These are phyloP conservation scores for Philantomba maxwellii DNA, from an alignment of 2,113 vertebrate species.

Conservation along the genomic window DNA sequence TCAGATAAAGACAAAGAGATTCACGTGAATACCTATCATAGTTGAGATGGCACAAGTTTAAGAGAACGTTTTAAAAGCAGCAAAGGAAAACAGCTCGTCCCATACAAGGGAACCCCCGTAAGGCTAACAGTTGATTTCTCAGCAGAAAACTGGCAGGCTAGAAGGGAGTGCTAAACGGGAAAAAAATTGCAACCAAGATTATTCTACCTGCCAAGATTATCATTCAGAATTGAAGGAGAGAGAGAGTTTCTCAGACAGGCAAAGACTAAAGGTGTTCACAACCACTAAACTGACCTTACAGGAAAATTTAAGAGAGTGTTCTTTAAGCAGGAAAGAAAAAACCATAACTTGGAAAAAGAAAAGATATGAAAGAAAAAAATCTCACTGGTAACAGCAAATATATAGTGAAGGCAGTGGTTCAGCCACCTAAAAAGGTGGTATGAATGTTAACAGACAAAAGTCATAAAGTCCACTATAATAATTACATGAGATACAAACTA, in stretches of 20 bases:
- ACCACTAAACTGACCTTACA: neutral
- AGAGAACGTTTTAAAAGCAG: neutral
- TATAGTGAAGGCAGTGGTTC: neutral
- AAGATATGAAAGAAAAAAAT: neutral
- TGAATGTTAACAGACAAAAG: neutral
- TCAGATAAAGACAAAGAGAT: neutral
- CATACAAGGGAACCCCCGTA: neutral
- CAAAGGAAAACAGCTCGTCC: neutral
- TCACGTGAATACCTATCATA: neutral
- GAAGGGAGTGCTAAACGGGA: neutral
- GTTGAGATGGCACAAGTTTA: neutral
- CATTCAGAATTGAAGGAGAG: neutral
- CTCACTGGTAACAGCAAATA: neutral
- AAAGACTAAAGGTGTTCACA: neutral
- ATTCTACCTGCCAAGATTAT: neutral
- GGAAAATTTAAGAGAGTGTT: neutral
- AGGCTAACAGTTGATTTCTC: neutral
- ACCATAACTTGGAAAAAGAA: neutral
- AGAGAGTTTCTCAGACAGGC: neutral
- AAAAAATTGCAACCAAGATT: neutral
- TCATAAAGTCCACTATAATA: neutral
- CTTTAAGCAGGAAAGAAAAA: neutral
- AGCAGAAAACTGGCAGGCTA: neutral
- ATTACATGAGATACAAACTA: neutral
- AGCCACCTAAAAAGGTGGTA: neutral